Percentiles rank a stretch among this genome's conserved stretches.
phyloP scores from a whole-genome alignment of 2,113 vertebrate species.

The Xiphophorus couchianus region DNA sequence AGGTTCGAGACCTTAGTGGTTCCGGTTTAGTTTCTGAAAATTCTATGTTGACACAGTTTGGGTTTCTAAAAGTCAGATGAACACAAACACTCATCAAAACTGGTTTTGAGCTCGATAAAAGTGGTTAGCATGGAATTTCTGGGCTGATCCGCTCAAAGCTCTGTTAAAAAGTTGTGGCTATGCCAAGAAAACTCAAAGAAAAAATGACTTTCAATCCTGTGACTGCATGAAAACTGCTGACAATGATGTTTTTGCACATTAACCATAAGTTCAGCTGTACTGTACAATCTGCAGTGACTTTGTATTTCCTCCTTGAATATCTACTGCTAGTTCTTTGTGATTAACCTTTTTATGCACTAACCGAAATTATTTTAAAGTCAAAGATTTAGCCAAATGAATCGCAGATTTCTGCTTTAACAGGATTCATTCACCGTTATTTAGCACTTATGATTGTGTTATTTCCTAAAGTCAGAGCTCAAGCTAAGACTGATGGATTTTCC shows the following conservation, averaged over 20 bases:
- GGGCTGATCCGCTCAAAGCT: too few species aligned
- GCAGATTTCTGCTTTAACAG: neutral
- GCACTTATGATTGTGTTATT: neutral
- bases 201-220: neutral
- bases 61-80: neutral
- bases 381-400: too few species aligned
- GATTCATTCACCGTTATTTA: too few species aligned
- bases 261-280: neutral
- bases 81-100: neutral
- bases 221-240: neutral
- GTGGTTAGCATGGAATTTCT: too few species aligned
- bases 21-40: neutral
- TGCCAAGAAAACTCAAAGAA: too few species aligned
- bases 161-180: too few species aligned
- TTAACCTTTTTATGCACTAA: neutral
- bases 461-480: neutral
- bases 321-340: too few species aligned
- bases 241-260: neutral
- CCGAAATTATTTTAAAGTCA: neutral
- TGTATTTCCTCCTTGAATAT: neutral
- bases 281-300: neutral
- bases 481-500: neutral
- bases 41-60: neutral
- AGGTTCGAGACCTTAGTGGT: neutral
- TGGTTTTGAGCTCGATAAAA: neutral